Base-by-base conservation (phyloP, 1,140 invertebrate genomes). In the Brevipalpus yothersi region DNA sequence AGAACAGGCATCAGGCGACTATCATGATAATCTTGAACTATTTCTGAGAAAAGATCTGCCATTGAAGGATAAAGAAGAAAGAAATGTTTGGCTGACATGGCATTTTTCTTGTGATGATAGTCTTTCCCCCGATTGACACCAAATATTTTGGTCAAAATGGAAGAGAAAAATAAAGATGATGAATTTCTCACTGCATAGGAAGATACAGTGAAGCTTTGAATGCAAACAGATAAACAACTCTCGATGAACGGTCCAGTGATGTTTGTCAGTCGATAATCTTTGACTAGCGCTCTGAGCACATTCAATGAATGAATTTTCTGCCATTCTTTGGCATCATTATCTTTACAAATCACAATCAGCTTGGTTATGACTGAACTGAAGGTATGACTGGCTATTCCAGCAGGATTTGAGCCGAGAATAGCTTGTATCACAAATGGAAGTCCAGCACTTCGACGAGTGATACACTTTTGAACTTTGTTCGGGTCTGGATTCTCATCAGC, bases 381-480 rank as follows among this genome's bases (percentile, higher is more conserved):
- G 53, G 17, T 13, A 31, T 12, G 11, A 13, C 42, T 41, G 12
- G 9, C 15, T 31, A 9, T 19, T 1, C 23, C 41, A 54, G n/a
- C 41, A 11, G 41, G 59, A 40, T 63, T 56, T 45, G 55, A 63
- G 21, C n/a, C 9, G 43, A 64, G n/a, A 4, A 55, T 60, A 67
- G 82, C 84, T 76, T 87, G 84, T 62, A 92, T 78, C 75, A 90
- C 83, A 69, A 86, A 92, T 1, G 89, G 88, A 55, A 93, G 73
- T 12, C 90, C 90, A 40, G 87, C 90, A 72, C 87, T 91, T 64
- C 91, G 73, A 51, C 90, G 74, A 0, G 89, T 94, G 17, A 63
- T 45, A 51, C 13, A 21, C 40, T 56, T 39, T 13, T n/a, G 19
- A 4, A 5, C 40, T 12, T n/a, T 21, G 10, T 9, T 7, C 9